A percentile compares a stretch with the other conserved stretches of the same genome.
Conservation (phyloP, 2,888 invertebrate genomes). For the Monochamus alternatus region DNA sequence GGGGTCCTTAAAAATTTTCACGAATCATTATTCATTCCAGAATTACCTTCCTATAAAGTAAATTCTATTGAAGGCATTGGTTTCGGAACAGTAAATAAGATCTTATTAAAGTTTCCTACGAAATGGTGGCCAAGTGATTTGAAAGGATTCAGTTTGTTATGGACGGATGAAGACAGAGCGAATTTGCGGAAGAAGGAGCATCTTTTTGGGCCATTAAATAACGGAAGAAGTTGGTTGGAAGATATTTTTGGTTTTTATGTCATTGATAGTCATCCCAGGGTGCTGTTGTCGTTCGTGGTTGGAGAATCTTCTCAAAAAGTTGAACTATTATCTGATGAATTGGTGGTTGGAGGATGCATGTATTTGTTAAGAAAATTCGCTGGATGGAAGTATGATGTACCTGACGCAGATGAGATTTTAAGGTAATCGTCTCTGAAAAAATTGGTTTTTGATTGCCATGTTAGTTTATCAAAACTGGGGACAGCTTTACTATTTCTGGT, state of each 20-base stretch:
- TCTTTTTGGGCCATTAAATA: constrained; percentile 53
- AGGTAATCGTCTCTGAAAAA: constrained; percentile 64
- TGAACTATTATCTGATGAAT: constrained; percentile 75
- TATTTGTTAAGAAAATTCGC: constrained; percentile 74
- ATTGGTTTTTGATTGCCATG: no score
- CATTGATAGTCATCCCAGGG: constrained; percentile 76
- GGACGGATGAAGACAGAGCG: constrained; percentile 73
- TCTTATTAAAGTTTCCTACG: constrained; percentile 77
- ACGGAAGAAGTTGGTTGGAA: constrained; percentile 74
- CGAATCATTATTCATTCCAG: constrained; percentile 73
- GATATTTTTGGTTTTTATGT: constrained; percentile 80
- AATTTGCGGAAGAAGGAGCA: constrained; percentile 62
- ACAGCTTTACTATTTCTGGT: no score
- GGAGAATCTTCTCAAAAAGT: constrained; percentile 77
- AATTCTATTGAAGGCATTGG: constrained; percentile 75
- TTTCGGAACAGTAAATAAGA: constrained; percentile 80
- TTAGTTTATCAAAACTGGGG: no score
- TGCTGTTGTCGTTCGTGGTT: constrained; percentile 82
- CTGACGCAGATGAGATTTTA: constrained; percentile 68
- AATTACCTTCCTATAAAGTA: constrained; percentile 73
- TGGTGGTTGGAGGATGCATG: constrained; percentile 73
- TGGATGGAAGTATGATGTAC: constrained; percentile 71
- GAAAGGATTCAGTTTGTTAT: constrained; percentile 74
- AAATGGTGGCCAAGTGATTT: constrained; percentile 78
- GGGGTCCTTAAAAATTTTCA: constrained; percentile 79